Evolutionary conservation across 2,797 vertebrate species (phyloP).

Genomic region (Crax fasciolata): DNA sequence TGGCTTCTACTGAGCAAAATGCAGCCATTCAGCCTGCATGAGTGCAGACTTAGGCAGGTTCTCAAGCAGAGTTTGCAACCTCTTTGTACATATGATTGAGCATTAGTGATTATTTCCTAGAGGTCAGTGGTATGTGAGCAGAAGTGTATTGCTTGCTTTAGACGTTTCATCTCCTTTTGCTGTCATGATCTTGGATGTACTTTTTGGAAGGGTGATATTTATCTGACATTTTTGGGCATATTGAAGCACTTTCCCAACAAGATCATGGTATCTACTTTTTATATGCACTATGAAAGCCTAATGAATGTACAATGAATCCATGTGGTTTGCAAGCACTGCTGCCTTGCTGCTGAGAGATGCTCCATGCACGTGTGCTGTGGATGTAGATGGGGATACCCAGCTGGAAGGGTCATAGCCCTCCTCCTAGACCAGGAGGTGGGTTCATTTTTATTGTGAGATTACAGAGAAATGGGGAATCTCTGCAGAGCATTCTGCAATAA

Average conservation of each 20-base stretch:
- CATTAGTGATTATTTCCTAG: not conserved
- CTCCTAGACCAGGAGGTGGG: not conserved
- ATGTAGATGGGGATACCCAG: not conserved
- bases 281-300: not conserved
- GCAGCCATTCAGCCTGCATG: not conserved
- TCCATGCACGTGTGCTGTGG: not conserved
- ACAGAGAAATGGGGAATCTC: not conserved
- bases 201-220: not conserved
- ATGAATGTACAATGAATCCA: not conserved
- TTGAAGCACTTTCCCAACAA: not conserved
- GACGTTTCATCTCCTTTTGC: not conserved
- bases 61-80: not conserved
- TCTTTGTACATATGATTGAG: not conserved
- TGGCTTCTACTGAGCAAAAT: not conserved
- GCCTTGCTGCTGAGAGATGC: not conserved
- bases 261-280: not conserved
- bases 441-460: not conserved
- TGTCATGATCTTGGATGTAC: not conserved
- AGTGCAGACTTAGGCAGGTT: not conserved
- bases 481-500: not conserved
- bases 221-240: not conserved
- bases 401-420: not conserved
- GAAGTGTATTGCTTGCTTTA: not conserved
- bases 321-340: not conserved
- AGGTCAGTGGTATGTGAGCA: not conserved